Conservation (phyloP, 2,113 vertebrate genomes). For the Ptyas mucosa region DNA sequence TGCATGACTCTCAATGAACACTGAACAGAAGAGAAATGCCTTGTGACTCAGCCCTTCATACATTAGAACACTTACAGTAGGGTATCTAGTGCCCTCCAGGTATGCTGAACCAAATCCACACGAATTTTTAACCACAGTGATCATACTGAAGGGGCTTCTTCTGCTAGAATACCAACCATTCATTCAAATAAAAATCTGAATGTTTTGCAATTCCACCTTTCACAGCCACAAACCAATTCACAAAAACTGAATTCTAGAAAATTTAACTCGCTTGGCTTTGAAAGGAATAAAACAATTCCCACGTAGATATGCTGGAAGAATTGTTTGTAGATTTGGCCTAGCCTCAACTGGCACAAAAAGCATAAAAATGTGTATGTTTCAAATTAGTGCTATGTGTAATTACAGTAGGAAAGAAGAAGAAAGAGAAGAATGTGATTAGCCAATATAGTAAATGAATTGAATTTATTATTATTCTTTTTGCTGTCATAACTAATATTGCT, state of each 20-base stretch:
- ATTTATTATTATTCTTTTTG: background rate
- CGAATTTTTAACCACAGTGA: background rate
- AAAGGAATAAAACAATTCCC: conserved; percentile 7
- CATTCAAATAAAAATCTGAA: background rate
- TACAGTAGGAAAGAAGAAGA: background rate
- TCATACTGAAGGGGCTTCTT: background rate
- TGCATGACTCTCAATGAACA: background rate
- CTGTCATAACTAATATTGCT: background rate
- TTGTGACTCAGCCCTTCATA: background rate
- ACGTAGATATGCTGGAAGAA: background rate
- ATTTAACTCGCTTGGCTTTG: background rate
- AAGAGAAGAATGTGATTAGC: background rate
- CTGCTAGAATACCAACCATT: background rate
- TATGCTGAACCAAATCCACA: background rate
- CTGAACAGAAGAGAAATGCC: background rate
- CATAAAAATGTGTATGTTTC: background rate
- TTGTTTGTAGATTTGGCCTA: background rate
- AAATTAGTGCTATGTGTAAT: background rate
- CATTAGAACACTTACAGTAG: background rate
- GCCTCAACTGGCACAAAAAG: background rate
- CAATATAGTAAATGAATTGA: conserved; percentile 1
- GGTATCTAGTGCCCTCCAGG: background rate
- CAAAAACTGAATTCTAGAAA: background rate
- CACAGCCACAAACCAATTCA: background rate
- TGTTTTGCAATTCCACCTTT: background rate